Conservation (phyloP, 2,888 invertebrate genomes). For the Peribatodes rhomboidaria region DNA sequence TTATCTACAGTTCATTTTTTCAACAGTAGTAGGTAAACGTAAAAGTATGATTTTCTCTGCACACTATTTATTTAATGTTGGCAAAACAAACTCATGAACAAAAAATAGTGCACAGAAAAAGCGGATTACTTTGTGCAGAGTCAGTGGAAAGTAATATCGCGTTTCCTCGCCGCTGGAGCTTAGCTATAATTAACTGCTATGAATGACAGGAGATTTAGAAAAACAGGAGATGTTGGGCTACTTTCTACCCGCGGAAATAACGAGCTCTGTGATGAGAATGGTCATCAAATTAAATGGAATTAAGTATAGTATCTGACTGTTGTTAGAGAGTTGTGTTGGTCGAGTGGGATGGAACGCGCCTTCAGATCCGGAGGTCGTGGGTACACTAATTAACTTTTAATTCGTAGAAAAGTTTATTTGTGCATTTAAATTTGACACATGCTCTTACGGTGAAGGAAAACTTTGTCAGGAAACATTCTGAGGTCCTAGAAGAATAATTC, state of each 20-base stretch:
- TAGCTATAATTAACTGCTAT: slow-evolving; percentile 23
- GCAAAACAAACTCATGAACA: slow-evolving; percentile 7
- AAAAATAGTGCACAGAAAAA: slow-evolving; percentile 18
- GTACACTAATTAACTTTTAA: too few relatives aligned
- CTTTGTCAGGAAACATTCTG: too few relatives aligned
- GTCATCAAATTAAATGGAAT: not conserved
- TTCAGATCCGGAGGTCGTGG: too few relatives aligned
- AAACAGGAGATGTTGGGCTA: slow-evolving; percentile 9
- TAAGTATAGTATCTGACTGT: slow-evolving; percentile 6
- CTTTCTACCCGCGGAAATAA: slow-evolving; percentile 3
- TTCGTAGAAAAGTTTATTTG: too few relatives aligned
- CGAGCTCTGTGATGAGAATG: not conserved
- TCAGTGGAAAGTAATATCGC: slow-evolving; percentile 32
- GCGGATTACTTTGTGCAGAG: slow-evolving; percentile 27
- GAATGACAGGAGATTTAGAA: slow-evolving; percentile 29
- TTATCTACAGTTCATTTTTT: too few relatives aligned
- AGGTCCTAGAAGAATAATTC: too few relatives aligned
- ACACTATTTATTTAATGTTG: not conserved
- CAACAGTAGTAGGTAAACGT: too few relatives aligned
- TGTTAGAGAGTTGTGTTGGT: not conserved
- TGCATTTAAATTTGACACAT: too few relatives aligned
- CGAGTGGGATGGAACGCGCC: not conserved
- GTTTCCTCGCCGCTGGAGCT: slow-evolving; percentile 25
- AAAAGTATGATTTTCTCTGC: too few relatives aligned
- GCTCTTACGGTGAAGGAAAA: too few relatives aligned